Percentiles rank a stretch among this genome's conserved stretches.
phyloP scores from a whole-genome alignment of 2,797 vertebrate genomes.

The Platyrinchus mystaceus region DNA sequence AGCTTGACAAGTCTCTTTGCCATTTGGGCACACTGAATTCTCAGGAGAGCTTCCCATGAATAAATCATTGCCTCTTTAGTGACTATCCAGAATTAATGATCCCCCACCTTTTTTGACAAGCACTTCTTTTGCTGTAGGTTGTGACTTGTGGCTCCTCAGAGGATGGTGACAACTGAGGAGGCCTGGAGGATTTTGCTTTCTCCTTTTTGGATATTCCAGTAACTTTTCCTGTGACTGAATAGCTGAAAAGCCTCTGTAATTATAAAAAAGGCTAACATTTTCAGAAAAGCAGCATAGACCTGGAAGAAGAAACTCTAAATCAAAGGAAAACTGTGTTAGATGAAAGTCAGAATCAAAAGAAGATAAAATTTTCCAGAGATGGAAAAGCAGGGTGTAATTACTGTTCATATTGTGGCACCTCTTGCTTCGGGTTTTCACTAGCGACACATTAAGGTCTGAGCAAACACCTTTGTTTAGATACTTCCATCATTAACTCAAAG shows the following conservation, averaged over 20 bases:
- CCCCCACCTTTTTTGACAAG: background rate
- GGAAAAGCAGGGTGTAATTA: background rate
- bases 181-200: background rate
- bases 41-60: background rate
- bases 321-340: background rate
- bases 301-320: background rate
- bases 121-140: background rate
- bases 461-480: background rate
- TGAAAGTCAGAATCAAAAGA: background rate
- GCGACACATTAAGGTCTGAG: background rate
- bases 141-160: background rate
- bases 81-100: background rate
- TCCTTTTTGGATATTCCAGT: background rate
- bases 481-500: background rate
- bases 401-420: background rate
- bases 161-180: background rate
- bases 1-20: background rate
- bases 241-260: background rate
- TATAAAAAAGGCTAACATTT: background rate
- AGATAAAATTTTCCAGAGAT: background rate
- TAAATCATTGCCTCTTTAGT: slow-evolving; percentile 18
- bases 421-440: background rate
- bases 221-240: background rate
- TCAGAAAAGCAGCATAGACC: background rate
- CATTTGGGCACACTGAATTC: background rate